Evolutionary conservation across 2,113 vertebrate genomes (phyloP), one percentile per base, ranked within the genome.

Genomic region (Pelecanoides urinatrix): DNA sequence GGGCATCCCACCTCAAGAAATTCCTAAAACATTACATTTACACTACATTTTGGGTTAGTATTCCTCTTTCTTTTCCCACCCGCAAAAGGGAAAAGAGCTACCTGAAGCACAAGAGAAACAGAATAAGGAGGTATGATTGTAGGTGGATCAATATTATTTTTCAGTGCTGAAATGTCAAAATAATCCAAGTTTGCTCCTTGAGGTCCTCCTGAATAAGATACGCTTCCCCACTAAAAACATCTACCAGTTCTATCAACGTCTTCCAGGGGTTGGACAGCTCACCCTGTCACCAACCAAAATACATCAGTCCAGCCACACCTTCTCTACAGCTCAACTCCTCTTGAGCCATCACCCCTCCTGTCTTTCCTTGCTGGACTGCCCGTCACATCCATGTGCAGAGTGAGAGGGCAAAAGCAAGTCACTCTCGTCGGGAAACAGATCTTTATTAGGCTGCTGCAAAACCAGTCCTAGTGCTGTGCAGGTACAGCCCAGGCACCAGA

Each of bases 191-290:
- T 92, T 88, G 15, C 42, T 86, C 52, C 62, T 61, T 42, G 56
- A 83, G 7, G 4, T 65, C 67, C 25, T 36, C 32, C 53, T 83
- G 20, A 67, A 85, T 44, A 52, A 88, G 75, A 76, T 38, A 61
- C 1, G 1, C 32, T n/a, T 42, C 34, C 45, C 13, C 27, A n/a
- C 22, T 77, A 8, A 58, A 84, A 80, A 36, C 32, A 59, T 42
- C 38, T 47, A 34, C 10, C 3, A 0, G 9, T 68, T 80, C 27
- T 17, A 77, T n/a, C 47, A 52, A 8, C 0, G 0, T 58, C 47
- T 81, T 77, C 47, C 42, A 49, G 47, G 13, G 26, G 10, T 5
- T 59, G 18, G 16, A 20, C 36, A 50, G 30, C 17, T 92, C 44
- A 59, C 20, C 0, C 1, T 44, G 2, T 42, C 70, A 49, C 15